Conservation (phyloP, 2,797 vertebrate species). For the Etheostoma nigrum region DNA sequence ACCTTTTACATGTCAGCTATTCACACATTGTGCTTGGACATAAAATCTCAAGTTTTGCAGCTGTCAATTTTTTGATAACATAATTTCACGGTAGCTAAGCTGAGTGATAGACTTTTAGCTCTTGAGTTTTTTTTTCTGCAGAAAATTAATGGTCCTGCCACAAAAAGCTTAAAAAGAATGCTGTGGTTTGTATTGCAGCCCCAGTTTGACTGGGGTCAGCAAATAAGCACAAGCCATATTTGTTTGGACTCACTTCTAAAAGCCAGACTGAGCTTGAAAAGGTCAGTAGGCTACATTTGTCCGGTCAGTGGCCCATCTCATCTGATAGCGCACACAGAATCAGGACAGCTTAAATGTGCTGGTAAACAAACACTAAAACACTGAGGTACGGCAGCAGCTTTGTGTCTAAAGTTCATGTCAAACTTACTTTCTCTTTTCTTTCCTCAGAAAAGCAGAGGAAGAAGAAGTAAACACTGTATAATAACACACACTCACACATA, state of each 20-base stretch:
- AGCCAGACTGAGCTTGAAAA: constrained; percentile 36
- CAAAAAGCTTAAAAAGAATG: neutral
- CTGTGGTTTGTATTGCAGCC: neutral
- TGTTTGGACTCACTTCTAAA: constrained; percentile 8
- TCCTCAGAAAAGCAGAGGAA: neutral
- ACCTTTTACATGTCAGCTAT: constrained; percentile 1
- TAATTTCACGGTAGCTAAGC: constrained; percentile 35
- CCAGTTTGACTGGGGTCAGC: neutral
- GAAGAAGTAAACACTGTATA: neutral
- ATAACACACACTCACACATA: no score
- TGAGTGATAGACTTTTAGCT: neutral
- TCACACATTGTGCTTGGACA: neutral
- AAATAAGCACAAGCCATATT: constrained; percentile 3
- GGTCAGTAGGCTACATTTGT: constrained; percentile 29
- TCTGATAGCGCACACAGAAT: neutral
- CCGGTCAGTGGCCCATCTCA: constrained; percentile 10
- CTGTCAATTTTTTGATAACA: constrained; percentile 14
- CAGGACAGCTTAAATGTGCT: constrained; percentile 9
- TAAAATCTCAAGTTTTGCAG: neutral
- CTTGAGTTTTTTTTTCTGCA: neutral
- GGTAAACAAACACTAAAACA: constrained; percentile 7
- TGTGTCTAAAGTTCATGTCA: neutral
- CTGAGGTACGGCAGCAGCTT: accelerated
- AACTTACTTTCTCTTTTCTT: neutral
- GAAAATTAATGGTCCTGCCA: neutral